Percentiles rank a stretch among this genome's conserved stretches.
These are phyloP conservation scores for Andrena cerasifolii DNA, from an alignment of 1,140 invertebrate species.

Conservation along the genomic window DNA sequence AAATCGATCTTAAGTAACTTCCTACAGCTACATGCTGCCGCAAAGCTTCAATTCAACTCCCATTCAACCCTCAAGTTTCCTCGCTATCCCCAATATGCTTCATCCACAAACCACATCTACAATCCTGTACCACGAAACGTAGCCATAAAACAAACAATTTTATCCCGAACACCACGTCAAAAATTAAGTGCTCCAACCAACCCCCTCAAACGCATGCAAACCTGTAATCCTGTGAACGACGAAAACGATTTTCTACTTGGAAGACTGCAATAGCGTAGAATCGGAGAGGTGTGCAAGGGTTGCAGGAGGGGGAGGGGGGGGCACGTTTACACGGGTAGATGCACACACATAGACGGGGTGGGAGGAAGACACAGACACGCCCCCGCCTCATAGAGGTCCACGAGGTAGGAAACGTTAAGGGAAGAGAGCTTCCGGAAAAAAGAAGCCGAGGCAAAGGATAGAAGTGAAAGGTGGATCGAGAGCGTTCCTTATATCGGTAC, in stretches of 20 bases:
- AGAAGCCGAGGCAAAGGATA: slow-evolving; percentile 48
- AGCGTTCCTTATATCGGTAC: slow-evolving; percentile 43
- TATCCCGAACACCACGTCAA: background rate
- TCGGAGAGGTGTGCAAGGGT: background rate
- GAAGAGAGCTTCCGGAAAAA: slow-evolving; percentile 39
- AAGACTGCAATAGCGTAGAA: background rate
- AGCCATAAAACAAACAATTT: background rate
- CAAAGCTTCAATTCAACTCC: too few species aligned
- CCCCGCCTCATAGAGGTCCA: slow-evolving; percentile 55
- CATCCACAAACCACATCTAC: background rate
- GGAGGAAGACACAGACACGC: slow-evolving; percentile 55
- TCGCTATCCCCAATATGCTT: too few species aligned
- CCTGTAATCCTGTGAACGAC: slow-evolving; percentile 10
- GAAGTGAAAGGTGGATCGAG: slow-evolving; percentile 50
- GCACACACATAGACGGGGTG: slow-evolving; percentile 46
- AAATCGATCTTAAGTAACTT: too few species aligned
- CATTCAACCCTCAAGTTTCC: background rate
- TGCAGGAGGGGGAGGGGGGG: background rate
- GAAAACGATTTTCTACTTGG: slow-evolving; percentile 20
- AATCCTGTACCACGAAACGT: background rate
- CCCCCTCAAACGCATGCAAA: slow-evolving; percentile 22
- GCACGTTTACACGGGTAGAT: slow-evolving; percentile 58
- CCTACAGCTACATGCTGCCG: too few species aligned
- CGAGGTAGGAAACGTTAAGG: slow-evolving; percentile 46
- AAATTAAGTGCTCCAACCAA: slow-evolving; percentile 6